Conservation (phyloP, 2,113 vertebrate species). For the Caranx ignobilis region DNA sequence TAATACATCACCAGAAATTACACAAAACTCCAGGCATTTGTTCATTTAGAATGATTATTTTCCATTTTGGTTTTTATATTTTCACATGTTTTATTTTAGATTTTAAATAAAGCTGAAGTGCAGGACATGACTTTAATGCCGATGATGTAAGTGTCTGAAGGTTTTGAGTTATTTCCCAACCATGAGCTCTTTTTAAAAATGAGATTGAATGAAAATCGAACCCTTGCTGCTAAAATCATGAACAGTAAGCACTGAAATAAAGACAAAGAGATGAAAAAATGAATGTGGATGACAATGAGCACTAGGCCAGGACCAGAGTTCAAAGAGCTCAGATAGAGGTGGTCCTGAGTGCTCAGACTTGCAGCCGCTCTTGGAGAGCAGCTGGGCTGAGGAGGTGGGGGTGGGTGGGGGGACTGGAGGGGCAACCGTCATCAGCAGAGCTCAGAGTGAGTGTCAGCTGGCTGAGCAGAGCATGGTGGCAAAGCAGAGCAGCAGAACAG, state of each 20-base stretch:
- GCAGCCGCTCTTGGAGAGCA: conserved; percentile 47
- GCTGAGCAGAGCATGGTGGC: conserved; percentile 69
- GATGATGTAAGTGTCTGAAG: not conserved
- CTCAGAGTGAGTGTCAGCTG: conserved; percentile 54
- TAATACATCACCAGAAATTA: not conserved
- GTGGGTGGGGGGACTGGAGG: conserved; percentile 14
- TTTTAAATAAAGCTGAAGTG: no score
- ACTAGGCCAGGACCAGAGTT: conserved; percentile 45
- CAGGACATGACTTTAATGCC: not conserved
- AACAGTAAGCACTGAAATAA: not conserved
- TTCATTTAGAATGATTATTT: not conserved
- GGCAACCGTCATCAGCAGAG: conserved; percentile 44
- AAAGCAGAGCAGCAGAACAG: conserved; percentile 61
- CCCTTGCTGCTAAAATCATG: not conserved
- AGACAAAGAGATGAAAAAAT: not conserved
- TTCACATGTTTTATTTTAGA: not conserved
- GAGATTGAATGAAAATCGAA: not conserved
- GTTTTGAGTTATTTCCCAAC: not conserved
- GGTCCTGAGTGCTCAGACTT: conserved; percentile 41
- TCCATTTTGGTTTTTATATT: not conserved
- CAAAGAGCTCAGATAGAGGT: conserved; percentile 34
- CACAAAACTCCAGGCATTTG: not conserved
- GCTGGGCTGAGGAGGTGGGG: conserved; percentile 35
- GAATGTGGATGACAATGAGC: conserved; percentile 1
- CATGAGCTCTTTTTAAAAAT: not conserved